Evolutionary conservation across 2,888 invertebrate genomes (phyloP).

Genomic region (Adelognathus sp.): DNA sequence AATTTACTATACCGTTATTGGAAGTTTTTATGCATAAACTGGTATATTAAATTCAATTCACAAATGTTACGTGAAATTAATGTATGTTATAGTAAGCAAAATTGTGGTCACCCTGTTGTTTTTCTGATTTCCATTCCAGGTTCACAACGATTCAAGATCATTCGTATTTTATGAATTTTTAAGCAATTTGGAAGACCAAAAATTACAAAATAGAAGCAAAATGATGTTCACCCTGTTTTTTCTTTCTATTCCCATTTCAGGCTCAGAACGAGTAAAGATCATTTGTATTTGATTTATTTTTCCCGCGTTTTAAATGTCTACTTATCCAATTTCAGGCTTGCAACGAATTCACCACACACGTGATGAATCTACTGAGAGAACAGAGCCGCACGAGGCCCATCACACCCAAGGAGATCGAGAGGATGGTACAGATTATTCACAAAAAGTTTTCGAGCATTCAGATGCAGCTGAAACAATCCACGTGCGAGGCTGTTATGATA

Average conservation of each 20-base stretch:
- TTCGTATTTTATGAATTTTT: no score
- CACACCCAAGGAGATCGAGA: slow-evolving; percentile 99
- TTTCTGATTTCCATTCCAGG: no score
- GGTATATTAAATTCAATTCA: no score
- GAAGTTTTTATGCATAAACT: no score
- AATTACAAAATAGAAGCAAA: no score
- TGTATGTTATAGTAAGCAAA: no score
- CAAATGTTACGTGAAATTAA: no score
- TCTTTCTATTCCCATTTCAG: neutral
- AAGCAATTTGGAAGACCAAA: no score
- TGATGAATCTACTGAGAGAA: slow-evolving; percentile 97
- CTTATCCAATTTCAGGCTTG: slow-evolving; percentile 96
- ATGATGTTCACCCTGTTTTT: no score
- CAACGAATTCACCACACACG: slow-evolving; percentile 99
- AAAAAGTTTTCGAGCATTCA: slow-evolving; percentile 99
- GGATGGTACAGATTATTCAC: slow-evolving; percentile 99
- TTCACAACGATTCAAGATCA: no score
- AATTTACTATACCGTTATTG: no score
- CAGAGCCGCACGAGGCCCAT: slow-evolving; percentile 99
- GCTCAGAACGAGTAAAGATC: neutral
- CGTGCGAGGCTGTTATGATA: slow-evolving; percentile 99
- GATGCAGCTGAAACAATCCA: slow-evolving; percentile 99
- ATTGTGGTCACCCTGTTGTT: no score
- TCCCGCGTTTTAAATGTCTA: slow-evolving; percentile 9
- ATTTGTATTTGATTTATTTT: neutral